Percentiles rank a stretch among this genome's conserved stretches.
These are phyloP conservation scores for Onychostoma macrolepis DNA, from an alignment of 2,113 vertebrate genomes.

Conservation along the genomic window DNA sequence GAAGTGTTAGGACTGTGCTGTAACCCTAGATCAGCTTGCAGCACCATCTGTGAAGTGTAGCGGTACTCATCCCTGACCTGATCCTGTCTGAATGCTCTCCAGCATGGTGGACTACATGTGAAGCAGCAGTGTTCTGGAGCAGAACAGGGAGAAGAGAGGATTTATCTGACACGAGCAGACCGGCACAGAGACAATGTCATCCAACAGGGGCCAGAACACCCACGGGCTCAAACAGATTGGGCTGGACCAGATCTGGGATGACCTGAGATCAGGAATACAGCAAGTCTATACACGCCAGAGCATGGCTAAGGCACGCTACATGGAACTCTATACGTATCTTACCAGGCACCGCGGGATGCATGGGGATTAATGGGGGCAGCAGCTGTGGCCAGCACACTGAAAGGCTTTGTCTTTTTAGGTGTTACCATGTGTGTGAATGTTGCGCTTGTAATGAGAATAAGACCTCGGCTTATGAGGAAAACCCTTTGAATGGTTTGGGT, in stretches of 20 bases:
- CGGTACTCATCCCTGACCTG: conserved; percentile 79
- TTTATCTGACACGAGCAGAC: conserved; percentile 4
- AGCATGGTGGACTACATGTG: conserved; percentile 89
- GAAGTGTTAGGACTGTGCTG: conserved; percentile 52
- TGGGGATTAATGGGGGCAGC: neutral
- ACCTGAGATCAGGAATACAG: conserved; percentile 87
- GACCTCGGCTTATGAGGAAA: neutral
- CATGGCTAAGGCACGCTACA: conserved; percentile 92
- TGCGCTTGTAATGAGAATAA: conserved; percentile 8
- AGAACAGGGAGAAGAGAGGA: conserved; percentile 33
- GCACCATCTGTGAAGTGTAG: conserved; percentile 91
- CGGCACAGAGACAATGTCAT: conserved; percentile 76
- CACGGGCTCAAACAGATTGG: conserved; percentile 91
- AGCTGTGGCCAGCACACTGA: neutral
- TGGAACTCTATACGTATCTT: conserved; percentile 99
- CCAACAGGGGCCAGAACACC: conserved; percentile 85
- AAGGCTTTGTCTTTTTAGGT: conserved; percentile 25
- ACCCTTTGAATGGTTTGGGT: neutral
- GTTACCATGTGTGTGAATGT: neutral
- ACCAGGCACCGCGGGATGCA: neutral
- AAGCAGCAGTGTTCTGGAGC: conserved; percentile 78
- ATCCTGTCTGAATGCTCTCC: conserved; percentile 20
- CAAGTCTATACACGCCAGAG: conserved; percentile 91
- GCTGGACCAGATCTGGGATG: conserved; percentile 92
- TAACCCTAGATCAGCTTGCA: conserved; percentile 9